phyloP scores from a whole-genome alignment of 1,140 invertebrate species.

The Trichonephila clavata region DNA sequence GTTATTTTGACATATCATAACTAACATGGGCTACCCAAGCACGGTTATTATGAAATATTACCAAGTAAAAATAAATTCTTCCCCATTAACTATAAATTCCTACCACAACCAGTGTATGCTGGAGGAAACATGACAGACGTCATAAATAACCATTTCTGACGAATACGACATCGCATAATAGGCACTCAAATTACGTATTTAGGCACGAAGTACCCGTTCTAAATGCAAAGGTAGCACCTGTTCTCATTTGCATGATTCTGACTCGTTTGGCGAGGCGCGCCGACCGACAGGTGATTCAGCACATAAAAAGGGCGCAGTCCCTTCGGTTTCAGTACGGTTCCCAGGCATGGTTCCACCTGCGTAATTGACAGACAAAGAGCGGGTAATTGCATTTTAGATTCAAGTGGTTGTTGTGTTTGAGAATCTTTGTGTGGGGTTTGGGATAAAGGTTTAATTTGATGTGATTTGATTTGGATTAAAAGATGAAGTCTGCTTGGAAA shows the following conservation, averaged over 20 bases:
- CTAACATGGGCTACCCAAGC: no score
- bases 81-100: not conserved
- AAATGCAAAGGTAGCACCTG: slow-evolving; percentile 10
- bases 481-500: no score
- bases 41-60: no score
- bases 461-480: no score
- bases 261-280: not conserved
- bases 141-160: slow-evolving; percentile 18
- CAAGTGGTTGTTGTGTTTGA: no score
- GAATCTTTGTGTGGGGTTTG: no score
- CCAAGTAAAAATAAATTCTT: no score
- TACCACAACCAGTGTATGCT: not conserved
- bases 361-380: no score
- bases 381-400: no score
- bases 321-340: not conserved
- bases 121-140: not conserved
- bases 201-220: not conserved
- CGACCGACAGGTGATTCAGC: slow-evolving; percentile 26
- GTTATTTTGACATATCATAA: no score
- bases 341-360: not conserved
- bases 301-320: not conserved
- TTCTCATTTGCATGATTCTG: slow-evolving; percentile 48
- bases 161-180: slow-evolving; percentile 34
- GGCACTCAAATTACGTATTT: slow-evolving; percentile 43
- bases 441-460: no score